Evolutionary conservation across 1,140 invertebrate genomes (phyloP).

Genomic region (Ladona fulva): DNA sequence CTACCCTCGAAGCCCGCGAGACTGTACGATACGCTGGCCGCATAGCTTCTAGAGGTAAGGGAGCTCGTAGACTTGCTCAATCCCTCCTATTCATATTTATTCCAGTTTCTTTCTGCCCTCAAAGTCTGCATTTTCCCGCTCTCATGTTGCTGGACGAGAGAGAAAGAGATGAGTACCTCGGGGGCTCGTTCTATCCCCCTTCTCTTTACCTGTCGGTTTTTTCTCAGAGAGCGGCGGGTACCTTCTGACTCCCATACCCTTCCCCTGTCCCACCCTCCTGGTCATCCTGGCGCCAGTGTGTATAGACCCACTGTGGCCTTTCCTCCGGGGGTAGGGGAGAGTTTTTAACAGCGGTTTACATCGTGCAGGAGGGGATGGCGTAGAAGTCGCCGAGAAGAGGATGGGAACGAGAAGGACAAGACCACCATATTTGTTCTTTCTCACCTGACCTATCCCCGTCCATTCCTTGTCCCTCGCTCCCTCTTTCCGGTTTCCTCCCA

Average conservation of each 20-base stretch:
- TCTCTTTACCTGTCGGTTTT: slow-evolving; percentile 9
- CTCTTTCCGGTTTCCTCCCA: not conserved
- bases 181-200: too few species aligned
- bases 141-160: too few species aligned
- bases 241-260: not conserved
- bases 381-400: not conserved
- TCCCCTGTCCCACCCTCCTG: not conserved
- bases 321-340: not conserved
- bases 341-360: not conserved
- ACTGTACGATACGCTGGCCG: not conserved
- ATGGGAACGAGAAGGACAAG: not conserved
- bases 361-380: not conserved
- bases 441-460: not conserved
- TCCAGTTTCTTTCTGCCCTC: too few species aligned
- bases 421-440: slow-evolving; percentile 9
- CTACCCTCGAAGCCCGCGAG: not conserved
- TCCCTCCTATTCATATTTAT: too few species aligned
- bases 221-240: not conserved
- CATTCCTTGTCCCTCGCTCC: not conserved
- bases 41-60: too few species aligned
- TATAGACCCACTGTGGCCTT: not conserved
- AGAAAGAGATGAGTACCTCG: too few species aligned
- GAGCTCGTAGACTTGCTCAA: too few species aligned
- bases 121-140: too few species aligned
- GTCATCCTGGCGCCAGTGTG: not conserved